Conservation (phyloP, 1,140 invertebrate genomes). For the Periplaneta americana region DNA sequence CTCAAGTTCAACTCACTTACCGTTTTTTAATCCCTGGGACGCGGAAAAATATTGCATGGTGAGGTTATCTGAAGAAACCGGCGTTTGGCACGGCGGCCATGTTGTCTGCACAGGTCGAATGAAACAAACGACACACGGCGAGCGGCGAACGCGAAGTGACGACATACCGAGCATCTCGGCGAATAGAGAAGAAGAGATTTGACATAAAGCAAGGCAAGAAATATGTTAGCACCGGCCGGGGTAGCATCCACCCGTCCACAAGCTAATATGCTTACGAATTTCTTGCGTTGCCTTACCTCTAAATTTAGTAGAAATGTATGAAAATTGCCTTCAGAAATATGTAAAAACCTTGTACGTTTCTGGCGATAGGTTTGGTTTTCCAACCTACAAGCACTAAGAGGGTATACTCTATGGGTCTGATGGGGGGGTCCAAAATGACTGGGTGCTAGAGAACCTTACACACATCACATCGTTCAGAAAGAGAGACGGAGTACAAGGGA, state of each 20-base stretch:
- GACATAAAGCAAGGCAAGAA: background rate
- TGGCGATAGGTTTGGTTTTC: background rate
- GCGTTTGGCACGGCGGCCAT: slow-evolving; percentile 8
- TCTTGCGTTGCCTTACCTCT: background rate
- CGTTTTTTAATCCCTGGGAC: background rate
- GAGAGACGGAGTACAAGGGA: background rate
- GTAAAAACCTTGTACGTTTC: background rate
- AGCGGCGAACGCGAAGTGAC: background rate
- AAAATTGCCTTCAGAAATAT: background rate
- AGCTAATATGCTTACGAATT: background rate
- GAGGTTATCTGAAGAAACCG: background rate
- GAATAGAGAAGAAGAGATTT: background rate
- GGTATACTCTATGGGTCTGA: background rate
- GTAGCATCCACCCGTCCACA: background rate
- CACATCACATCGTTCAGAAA: background rate
- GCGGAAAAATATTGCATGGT: background rate
- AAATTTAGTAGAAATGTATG: background rate
- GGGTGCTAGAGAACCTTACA: background rate
- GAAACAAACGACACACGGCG: slow-evolving; percentile 14
- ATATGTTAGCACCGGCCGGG: background rate
- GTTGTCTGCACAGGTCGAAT: slow-evolving; percentile 13
- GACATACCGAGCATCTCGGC: background rate
- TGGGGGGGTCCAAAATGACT: background rate
- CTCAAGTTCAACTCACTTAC: background rate
- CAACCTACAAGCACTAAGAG: background rate